Percentiles rank a stretch among this genome's conserved stretches.
Conservation (phyloP, 2,888 invertebrate species). For the Anthrax anthrax region DNA sequence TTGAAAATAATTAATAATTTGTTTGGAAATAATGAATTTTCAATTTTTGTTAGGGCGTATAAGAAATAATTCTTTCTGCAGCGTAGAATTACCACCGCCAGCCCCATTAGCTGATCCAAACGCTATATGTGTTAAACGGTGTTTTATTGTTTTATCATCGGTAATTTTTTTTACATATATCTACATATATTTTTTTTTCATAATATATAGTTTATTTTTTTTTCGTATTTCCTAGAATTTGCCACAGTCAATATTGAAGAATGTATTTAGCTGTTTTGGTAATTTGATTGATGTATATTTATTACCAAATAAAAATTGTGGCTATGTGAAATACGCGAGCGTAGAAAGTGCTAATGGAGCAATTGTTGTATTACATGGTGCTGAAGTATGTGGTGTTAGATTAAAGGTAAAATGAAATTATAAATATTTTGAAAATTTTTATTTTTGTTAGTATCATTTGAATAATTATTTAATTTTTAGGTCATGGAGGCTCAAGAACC, state of each 20-base stretch:
- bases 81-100: constrained; percentile 53
- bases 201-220: background rate
- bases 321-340: constrained; percentile 76
- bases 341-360: constrained; percentile 48
- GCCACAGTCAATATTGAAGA: constrained; percentile 67
- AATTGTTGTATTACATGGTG: constrained; percentile 55
- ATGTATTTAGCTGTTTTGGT: constrained; percentile 83
- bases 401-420: constrained; percentile 33
- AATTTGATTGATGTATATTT: constrained; percentile 81
- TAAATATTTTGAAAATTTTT: background rate
- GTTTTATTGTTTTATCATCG: constrained; percentile 43
- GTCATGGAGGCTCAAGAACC: constrained; percentile 78
- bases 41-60: constrained; percentile 19
- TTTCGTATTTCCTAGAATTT: constrained; percentile 42
- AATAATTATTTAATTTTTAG: constrained; percentile 25
- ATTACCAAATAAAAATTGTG: constrained; percentile 78
- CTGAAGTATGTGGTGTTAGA: constrained; percentile 72
- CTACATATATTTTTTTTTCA: background rate
- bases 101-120: constrained; percentile 50
- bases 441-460: background rate
- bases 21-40: no score
- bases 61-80: constrained; percentile 40
- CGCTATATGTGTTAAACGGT: constrained; percentile 48
- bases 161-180: constrained; percentile 15
- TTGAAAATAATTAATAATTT: no score